Base-by-base conservation (phyloP, 2,888 invertebrate genomes). In the Rambutsinella grinnellia region DNA sequence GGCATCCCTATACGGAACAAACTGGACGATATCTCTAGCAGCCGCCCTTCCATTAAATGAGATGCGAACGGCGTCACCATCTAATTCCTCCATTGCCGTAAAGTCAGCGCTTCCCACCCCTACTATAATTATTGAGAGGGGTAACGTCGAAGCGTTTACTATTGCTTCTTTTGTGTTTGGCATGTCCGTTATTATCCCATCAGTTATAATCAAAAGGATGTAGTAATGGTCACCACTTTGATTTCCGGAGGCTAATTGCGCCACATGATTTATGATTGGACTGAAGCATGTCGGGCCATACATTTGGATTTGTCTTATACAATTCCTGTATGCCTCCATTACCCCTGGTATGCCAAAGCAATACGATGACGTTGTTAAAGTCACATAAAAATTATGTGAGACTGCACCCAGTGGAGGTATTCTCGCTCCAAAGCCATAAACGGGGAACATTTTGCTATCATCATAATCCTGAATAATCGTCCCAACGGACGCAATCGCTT, bases 91-190 rank as follows among this genome's bases (percentile, higher is more conserved):
- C 90, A 91, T 91, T 10, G 89, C 89, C 56, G 87, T 86, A 85
- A 91, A 91, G 81, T 90, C 89, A 28, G 90, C 90, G 82, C 88
- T 86, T n/a, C 90, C 91, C 61, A 91, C 89, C 13, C 90, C 91
- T 46, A 90, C 78, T 74, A 89, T 90, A 72, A 90, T 90, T 68
- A 90, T 89, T 0, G 89, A 89, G 85, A 89, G 85, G 0, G 79
- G 79, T 21, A 89, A 85, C 44, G 80, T 79, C 6, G 89, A 88
- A 10, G 89, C 89, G 85, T 87, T 69, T 23, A 36, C 13, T 47
- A 27, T 81, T 82, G 87, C 88, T 84, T 86, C 85, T 78, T 87
- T 87, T 0, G 89, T 89, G 81, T 87, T 86, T 10, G 86, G 86
- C 88, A 90, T 89, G 84, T 90, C 90, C 5, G 89, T 89, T 76